Evolutionary conservation across 2,113 vertebrate genomes (phyloP).

Genomic region (Trichomycterus rosablanca): DNA sequence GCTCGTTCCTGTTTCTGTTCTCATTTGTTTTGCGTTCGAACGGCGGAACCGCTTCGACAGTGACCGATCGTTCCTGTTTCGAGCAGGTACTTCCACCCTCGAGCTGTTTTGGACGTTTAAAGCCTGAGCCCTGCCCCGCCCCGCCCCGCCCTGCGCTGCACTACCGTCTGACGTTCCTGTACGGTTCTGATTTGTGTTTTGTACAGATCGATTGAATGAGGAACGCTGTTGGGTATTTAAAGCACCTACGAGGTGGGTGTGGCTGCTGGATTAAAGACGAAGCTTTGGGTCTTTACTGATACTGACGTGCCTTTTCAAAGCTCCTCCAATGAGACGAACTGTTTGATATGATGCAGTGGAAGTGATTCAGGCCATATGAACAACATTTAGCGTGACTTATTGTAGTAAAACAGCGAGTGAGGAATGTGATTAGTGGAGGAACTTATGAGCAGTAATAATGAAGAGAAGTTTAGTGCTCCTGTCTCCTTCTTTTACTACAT

Average conservation of each 20-base stretch:
- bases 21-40: background rate
- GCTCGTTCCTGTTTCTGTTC: background rate
- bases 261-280: slow-evolving; percentile 35
- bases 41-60: background rate
- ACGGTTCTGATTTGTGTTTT: too few species aligned
- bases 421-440: too few species aligned
- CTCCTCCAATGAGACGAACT: too few species aligned
- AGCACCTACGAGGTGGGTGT: slow-evolving; percentile 1
- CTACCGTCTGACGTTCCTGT: too few species aligned
- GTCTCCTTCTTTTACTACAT: background rate
- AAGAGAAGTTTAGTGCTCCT: too few species aligned
- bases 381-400: too few species aligned
- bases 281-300: slow-evolving; percentile 24
- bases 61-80: slow-evolving; percentile 2
- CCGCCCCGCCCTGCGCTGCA: background rate
- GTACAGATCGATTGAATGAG: slow-evolving; percentile 9
- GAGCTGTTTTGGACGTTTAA: too few species aligned
- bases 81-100: background rate
- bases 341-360: too few species aligned
- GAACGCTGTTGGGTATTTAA: slow-evolving; percentile 12
- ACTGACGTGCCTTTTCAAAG: too few species aligned
- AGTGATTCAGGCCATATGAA: too few species aligned
- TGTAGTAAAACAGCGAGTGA: too few species aligned
- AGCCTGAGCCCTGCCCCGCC: background rate
- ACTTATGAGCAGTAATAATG: too few species aligned